phyloP scores from a whole-genome alignment of 2,888 invertebrate species.

The Cybosia mesomella region DNA sequence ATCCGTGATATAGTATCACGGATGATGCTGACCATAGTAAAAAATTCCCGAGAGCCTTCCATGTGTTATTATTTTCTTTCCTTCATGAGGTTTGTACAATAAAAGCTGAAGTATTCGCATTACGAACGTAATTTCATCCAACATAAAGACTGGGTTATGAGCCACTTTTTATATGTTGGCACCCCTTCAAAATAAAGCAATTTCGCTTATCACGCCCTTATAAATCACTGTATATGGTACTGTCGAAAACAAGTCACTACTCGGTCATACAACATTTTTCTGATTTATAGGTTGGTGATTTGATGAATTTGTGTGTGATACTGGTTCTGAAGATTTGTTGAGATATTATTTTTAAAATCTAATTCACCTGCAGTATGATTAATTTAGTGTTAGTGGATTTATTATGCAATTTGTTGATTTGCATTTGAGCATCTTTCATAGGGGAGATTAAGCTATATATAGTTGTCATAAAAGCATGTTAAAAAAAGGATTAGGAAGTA shows the following conservation, averaged over 20 bases:
- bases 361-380: neutral
- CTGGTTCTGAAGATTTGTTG: neutral
- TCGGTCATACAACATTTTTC: slow-evolving; percentile 16
- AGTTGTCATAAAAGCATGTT: too few species aligned
- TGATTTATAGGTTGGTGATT: slow-evolving; percentile 14
- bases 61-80: slow-evolving; percentile 17
- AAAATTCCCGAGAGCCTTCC: slow-evolving; percentile 2
- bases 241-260: slow-evolving; percentile 35
- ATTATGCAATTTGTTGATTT: neutral
- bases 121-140: slow-evolving; percentile 39
- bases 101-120: slow-evolving; percentile 42
- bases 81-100: slow-evolving; percentile 25
- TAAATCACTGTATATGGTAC: slow-evolving; percentile 36
- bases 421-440: too few species aligned
- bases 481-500: too few species aligned
- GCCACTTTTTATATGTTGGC: slow-evolving; percentile 47
- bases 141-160: slow-evolving; percentile 40
- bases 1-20: slow-evolving; percentile 1
- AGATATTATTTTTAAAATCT: neutral
- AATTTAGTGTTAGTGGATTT: too few species aligned
- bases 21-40: neutral
- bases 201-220: slow-evolving; percentile 44
- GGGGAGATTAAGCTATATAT: too few species aligned
- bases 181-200: slow-evolving; percentile 47
- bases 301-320: neutral